Conservation (phyloP, 1,140 invertebrate genomes). For the Temnothorax longispinosus region DNA sequence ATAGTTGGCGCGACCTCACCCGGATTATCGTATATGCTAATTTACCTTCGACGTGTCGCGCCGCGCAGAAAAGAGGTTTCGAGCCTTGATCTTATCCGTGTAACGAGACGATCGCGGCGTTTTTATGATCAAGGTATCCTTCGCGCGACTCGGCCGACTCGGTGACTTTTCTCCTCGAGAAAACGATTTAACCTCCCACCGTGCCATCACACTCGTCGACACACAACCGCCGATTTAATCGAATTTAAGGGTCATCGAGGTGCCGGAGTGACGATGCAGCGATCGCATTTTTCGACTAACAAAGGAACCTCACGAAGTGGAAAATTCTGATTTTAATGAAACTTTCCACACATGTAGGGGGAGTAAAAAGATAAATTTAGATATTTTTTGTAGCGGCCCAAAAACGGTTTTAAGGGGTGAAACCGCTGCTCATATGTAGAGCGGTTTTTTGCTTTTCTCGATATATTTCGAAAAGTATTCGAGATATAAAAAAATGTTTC, state of each 20-base stretch:
- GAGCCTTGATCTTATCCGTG: conserved; percentile 39
- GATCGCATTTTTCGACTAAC: conserved; percentile 32
- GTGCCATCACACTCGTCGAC: not conserved
- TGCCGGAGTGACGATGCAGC: not conserved
- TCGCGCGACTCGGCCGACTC: conserved; percentile 36
- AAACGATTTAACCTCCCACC: conserved; percentile 53
- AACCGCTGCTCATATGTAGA: no score
- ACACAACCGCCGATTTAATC: conserved; percentile 11
- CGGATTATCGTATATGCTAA: conserved; percentile 65
- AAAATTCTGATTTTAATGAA: no score
- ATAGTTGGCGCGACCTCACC: conserved; percentile 56
- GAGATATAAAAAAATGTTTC: no score
- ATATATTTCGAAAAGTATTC: no score
- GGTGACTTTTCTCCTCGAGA: conserved; percentile 11
- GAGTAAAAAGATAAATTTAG: no score
- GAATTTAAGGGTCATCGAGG: conserved; percentile 42
- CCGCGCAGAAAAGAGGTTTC: conserved; percentile 7
- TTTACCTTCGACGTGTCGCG: conserved; percentile 56
- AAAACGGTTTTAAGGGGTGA: no score
- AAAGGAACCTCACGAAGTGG: no score
- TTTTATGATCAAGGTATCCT: conserved; percentile 54
- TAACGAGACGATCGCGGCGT: conserved; percentile 48
- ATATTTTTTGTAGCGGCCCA: no score
- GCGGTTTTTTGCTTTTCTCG: no score
- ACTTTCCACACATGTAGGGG: no score